These are phyloP conservation scores for Polydrusus pterygomalis DNA, from an alignment of 2,888 invertebrate species.

Conservation along the genomic window DNA sequence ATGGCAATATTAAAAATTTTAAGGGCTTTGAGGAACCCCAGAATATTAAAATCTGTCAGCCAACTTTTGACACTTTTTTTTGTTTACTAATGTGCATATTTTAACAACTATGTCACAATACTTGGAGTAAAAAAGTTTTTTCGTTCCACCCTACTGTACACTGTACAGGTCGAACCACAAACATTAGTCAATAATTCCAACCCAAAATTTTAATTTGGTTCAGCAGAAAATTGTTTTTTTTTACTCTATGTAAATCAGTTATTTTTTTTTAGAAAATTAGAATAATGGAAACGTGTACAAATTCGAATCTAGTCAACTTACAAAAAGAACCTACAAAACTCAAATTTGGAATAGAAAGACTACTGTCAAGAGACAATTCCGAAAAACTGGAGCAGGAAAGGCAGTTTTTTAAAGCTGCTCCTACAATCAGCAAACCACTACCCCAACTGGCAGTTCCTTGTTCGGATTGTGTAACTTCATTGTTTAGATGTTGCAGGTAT, in stretches of 20 bases:
- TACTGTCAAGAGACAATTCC: slow-evolving; percentile 74
- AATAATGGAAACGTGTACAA: slow-evolving; percentile 36
- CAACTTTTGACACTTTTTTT: too few species aligned
- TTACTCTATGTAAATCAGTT: background rate
- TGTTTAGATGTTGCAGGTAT: slow-evolving; percentile 77
- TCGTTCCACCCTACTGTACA: too few species aligned
- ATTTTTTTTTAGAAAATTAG: slow-evolving; percentile 3
- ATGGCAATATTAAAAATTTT: too few species aligned
- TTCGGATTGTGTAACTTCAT: slow-evolving; percentile 79
- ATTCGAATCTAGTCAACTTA: slow-evolving; percentile 43
- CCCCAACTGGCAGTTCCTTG: slow-evolving; percentile 73
- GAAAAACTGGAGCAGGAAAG: slow-evolving; percentile 27
- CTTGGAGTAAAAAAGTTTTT: too few species aligned
- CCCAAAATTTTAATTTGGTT: background rate
- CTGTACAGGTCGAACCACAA: too few species aligned
- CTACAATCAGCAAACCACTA: slow-evolving; percentile 63
- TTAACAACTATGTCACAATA: too few species aligned
- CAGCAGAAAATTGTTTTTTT: background rate
- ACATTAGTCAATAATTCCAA: too few species aligned
- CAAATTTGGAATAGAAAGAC: slow-evolving; percentile 84
- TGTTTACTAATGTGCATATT: too few species aligned
- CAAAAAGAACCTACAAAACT: slow-evolving; percentile 63
- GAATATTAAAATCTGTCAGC: too few species aligned
- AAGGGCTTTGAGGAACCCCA: too few species aligned
- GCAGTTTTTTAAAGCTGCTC: slow-evolving; percentile 44